These are phyloP conservation scores for Coranthus polyacanthus DNA, from an alignment of 2,797 vertebrate species.

Conservation along the genomic window DNA sequence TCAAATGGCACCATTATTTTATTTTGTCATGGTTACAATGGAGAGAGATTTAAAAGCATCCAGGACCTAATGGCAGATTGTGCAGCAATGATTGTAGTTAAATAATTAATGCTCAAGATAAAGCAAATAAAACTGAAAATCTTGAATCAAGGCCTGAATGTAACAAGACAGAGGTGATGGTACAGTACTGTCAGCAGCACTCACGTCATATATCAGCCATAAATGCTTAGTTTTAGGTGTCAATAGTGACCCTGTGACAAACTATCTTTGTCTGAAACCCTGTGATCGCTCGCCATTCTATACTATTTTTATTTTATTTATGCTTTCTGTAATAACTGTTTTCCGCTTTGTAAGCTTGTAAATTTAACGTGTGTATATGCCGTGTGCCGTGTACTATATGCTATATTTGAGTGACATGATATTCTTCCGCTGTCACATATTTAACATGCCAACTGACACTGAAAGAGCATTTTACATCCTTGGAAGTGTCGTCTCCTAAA, in stretches of 20 bases:
- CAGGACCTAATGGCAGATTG: no score
- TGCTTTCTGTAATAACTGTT: slow-evolving; percentile 29
- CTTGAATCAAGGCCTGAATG: not conserved
- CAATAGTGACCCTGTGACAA: not conserved
- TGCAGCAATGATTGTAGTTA: not conserved
- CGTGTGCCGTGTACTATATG: slow-evolving; percentile 37
- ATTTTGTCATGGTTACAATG: not conserved
- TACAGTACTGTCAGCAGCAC: slow-evolving; percentile 2
- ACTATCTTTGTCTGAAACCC: no score
- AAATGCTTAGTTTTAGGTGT: slow-evolving; percentile 1
- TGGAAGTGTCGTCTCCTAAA: slow-evolving; percentile 7
- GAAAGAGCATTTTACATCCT: slow-evolving; percentile 7
- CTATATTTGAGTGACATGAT: slow-evolving; percentile 13
- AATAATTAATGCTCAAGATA: not conserved
- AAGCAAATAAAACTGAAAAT: not conserved
- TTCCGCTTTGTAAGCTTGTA: slow-evolving; percentile 17
- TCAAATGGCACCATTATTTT: not conserved
- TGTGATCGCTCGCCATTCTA: not conserved
- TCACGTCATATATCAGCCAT: not conserved
- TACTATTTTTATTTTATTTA: slow-evolving; percentile 60
- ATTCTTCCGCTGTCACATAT: slow-evolving; percentile 24
- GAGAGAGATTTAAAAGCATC: not conserved
- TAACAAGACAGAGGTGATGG: not conserved
- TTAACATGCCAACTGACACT: not conserved
- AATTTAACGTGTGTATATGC: slow-evolving; percentile 16